Percentiles rank a stretch among this genome's conserved stretches.
These are phyloP conservation scores for Panorpa germanica DNA, from an alignment of 2,888 invertebrate species.

Conservation along the genomic window DNA sequence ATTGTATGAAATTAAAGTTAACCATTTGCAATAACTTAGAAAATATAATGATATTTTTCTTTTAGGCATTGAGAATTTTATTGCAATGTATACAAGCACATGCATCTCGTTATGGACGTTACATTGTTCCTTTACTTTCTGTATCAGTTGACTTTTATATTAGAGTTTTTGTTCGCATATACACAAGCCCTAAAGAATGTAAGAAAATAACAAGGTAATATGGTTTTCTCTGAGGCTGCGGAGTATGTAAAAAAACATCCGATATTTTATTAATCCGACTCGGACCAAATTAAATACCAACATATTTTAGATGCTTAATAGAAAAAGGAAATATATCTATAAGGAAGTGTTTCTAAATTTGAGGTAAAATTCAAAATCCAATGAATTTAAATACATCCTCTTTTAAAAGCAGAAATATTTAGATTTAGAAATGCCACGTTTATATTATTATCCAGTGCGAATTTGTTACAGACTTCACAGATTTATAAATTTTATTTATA, in stretches of 20 bases:
- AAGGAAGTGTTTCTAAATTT: too few relatives aligned
- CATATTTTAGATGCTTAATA: too few relatives aligned
- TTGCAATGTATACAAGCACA: slow-evolving; percentile 78
- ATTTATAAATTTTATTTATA: too few relatives aligned
- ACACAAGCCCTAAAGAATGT: slow-evolving; percentile 60
- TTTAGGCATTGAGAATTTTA: slow-evolving; percentile 77
- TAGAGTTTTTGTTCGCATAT: slow-evolving; percentile 76
- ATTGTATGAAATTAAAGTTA: slow-evolving; percentile 4
- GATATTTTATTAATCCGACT: not conserved
- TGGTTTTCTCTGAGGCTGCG: slow-evolving; percentile 6
- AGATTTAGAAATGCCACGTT: too few relatives aligned
- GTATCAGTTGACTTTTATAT: slow-evolving; percentile 94
- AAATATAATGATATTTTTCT: slow-evolving; percentile 11
- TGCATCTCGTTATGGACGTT: slow-evolving; percentile 83
- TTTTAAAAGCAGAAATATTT: too few relatives aligned
- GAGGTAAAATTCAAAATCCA: too few relatives aligned
- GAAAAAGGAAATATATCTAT: too few relatives aligned
- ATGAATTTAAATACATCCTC: too few relatives aligned
- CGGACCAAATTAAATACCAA: not conserved
- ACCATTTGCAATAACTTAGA: slow-evolving; percentile 4
- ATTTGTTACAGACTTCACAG: too few relatives aligned
- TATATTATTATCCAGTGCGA: too few relatives aligned
- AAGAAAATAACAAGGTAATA: slow-evolving; percentile 65
- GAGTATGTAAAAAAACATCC: not conserved
- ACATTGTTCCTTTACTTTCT: slow-evolving; percentile 78